Percentiles rank a stretch among this genome's conserved stretches.
Conservation (phyloP, 2,888 invertebrate genomes). For the Orthonevra nobilis region DNA sequence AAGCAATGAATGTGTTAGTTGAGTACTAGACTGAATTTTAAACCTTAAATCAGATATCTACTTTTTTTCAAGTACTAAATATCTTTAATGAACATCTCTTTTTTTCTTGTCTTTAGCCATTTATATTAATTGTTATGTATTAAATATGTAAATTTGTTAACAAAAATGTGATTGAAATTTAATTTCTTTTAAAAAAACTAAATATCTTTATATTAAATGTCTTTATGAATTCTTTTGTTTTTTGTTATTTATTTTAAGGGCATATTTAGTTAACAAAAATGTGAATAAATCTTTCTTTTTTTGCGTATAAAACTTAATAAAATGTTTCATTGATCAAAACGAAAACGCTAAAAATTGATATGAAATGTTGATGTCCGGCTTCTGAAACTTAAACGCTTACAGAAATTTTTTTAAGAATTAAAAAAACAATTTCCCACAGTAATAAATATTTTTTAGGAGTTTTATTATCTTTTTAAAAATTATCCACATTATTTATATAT, state of each 20-base stretch:
- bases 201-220: not conserved
- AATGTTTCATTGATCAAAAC: too few relatives aligned
- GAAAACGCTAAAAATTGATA: too few relatives aligned
- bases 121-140: too few relatives aligned
- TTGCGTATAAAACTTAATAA: too few relatives aligned
- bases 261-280: not conserved
- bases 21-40: not conserved
- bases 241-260: not conserved
- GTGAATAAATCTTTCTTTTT: not conserved
- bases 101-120: too few relatives aligned
- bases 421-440: not conserved
- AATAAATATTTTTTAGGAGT: not conserved
- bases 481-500: too few relatives aligned
- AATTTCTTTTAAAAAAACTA: too few relatives aligned
- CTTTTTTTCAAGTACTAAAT: not conserved
- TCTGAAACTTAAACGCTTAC: not conserved
- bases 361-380: too few relatives aligned
- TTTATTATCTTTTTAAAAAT: slow-evolving; percentile 2
- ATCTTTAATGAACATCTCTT: too few relatives aligned
- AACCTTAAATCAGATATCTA: not conserved
- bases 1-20: not conserved
- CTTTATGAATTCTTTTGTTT: not conserved
- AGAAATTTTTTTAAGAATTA: slow-evolving; percentile 5
- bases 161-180: too few relatives aligned
- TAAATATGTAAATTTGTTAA: too few relatives aligned